Evolutionary conservation across 2,797 vertebrate genomes (phyloP).

Genomic region (Oophaga sylvatica): DNA sequence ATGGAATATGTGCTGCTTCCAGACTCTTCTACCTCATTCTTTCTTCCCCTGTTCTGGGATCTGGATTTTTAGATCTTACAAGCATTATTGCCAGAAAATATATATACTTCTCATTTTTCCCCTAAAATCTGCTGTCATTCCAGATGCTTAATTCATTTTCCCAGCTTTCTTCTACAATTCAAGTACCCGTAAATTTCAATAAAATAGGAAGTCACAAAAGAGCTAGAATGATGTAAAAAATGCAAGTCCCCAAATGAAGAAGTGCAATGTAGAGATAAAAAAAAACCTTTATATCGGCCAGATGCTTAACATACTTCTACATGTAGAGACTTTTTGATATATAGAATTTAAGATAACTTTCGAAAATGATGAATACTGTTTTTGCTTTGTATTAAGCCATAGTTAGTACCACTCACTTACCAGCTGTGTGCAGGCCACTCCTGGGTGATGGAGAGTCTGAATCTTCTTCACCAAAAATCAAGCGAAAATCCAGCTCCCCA

Average conservation of each 20-base stretch:
- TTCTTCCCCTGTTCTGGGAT: not conserved
- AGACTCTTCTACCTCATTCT: not conserved
- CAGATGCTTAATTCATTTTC: not conserved
- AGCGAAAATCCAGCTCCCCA: constrained; percentile 91
- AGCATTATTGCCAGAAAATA: not conserved
- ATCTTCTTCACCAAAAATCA: constrained; percentile 92
- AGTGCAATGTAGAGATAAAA: not conserved
- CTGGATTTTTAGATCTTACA: not conserved
- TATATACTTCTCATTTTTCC: not conserved
- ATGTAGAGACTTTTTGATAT: not conserved
- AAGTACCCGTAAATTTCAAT: not conserved
- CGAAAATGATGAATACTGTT: not conserved
- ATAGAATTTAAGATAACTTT: no score
- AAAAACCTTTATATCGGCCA: not conserved
- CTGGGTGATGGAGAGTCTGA: constrained; percentile 51
- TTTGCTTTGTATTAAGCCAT: not conserved
- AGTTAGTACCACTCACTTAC: constrained; percentile 2
- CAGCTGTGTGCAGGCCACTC: constrained; percentile 39
- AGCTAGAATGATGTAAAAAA: not conserved
- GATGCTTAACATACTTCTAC: not conserved
- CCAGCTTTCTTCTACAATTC: not conserved
- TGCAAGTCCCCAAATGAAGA: not conserved
- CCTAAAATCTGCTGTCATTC: not conserved
- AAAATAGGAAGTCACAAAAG: not conserved
- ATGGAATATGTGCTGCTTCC: not conserved